phyloP scores from a whole-genome alignment of 2,113 vertebrate species.

The Periophthalmodon schlosseri region DNA sequence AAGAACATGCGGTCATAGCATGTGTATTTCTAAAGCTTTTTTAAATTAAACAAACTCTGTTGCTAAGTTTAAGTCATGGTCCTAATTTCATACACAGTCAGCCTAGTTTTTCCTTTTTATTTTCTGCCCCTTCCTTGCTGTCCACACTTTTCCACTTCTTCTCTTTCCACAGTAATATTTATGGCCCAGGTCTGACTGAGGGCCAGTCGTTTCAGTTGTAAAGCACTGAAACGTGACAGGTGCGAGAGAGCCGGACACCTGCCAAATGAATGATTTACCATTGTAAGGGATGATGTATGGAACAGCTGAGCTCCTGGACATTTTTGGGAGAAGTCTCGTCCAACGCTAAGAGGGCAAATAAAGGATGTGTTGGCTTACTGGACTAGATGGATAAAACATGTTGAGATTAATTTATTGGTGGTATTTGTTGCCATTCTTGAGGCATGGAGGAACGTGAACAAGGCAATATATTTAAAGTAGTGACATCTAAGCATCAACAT shows the following conservation, averaged over 20 bases:
- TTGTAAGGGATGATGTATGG: constrained; percentile 49
- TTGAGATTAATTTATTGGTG: constrained; percentile 25
- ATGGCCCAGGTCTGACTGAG: constrained; percentile 31
- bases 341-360: constrained; percentile 45
- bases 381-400: constrained; percentile 19
- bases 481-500: neutral
- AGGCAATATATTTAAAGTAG: neutral
- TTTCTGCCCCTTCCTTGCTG: constrained; percentile 9
- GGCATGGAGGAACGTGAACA: neutral
- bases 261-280: constrained; percentile 45
- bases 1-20: constrained; percentile 21
- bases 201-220: constrained; percentile 44
- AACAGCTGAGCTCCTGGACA: constrained; percentile 42
- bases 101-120: constrained; percentile 23
- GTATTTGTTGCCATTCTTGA: constrained; percentile 30
- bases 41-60: constrained; percentile 13
- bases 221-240: constrained; percentile 56
- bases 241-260: constrained; percentile 39
- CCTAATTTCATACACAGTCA: constrained; percentile 16
- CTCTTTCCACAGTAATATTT: constrained; percentile 34
- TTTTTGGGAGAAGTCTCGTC: constrained; percentile 46
- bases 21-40: constrained; percentile 14
- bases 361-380: constrained; percentile 35
- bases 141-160: constrained; percentile 11
- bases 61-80: constrained; percentile 14